Evolutionary conservation across 1,140 invertebrate species (phyloP), one percentile per base, ranked within the genome.

Genomic region (Drosophila nasuta): DNA sequence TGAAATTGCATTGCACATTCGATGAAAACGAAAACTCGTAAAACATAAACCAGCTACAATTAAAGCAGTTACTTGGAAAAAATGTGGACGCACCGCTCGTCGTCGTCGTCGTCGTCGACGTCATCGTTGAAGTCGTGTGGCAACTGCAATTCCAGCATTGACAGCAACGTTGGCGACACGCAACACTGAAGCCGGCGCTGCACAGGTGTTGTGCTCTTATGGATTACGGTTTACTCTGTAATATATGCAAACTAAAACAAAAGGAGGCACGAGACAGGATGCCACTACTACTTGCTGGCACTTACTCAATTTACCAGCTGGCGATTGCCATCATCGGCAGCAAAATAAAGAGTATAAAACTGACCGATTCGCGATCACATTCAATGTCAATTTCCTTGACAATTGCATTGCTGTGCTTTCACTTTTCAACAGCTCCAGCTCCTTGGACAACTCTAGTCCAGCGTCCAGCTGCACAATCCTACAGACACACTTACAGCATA

Each of bases 1-100:
- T 78, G 74, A 75, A 88, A 78, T 73, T 71, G 77, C 63, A 75
- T 78, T 83, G 67, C 81, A 71, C 74, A 88, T 80, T 88, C 68
- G 68, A 87, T 88, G 87, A 49, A 69, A 69, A 69, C 59, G 41
- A 59, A 59, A 45, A 43, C 25, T 51, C 45, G 28, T 58, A 82
- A 77, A 77, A 70, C 51, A 45, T 68, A 62, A 81, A 71, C 69
- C 46, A 56, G 63, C 58, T 54, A 68, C 74, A 78, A 89, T 89
- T 81, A 89, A 89, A 78, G 45, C 77, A 70, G 58, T 56, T 75
- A 57, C 59, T 75, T 25, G 20, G 66, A 48, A 80, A 89, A 88
- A 83, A 80, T 83, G 80, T 88, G 70, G 82, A 78, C 67, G 77
- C 68, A 67, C 69, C 69, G 51, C 73, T 63, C 15, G 20, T 4